Percentiles rank a stretch among this genome's conserved stretches.
Conservation (phyloP, 2,797 vertebrate species). For the Brachymystax lenok region DNA sequence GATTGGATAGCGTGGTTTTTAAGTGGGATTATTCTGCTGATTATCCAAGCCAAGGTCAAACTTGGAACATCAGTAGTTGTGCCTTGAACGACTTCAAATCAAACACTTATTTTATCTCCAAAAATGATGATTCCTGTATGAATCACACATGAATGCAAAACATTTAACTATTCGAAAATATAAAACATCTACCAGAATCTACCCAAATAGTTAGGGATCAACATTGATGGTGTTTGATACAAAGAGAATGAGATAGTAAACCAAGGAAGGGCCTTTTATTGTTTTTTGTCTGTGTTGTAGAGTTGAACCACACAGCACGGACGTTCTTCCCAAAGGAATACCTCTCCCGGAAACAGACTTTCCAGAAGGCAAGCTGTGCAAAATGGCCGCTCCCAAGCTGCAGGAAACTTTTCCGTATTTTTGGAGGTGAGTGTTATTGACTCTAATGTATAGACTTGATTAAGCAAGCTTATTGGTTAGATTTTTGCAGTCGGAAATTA, state of each 20-base stretch:
- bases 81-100: neutral
- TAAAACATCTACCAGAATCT: constrained; percentile 35
- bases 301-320: constrained; percentile 72
- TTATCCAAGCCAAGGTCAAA: constrained; percentile 62
- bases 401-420: constrained; percentile 75
- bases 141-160: neutral
- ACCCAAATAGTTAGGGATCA: constrained; percentile 16
- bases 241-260: neutral
- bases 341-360: constrained; percentile 73
- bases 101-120: neutral
- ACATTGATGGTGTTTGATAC: constrained; percentile 2
- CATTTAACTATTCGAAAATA: neutral
- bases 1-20: constrained; percentile 56
- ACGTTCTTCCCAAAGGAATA: constrained; percentile 78
- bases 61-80: constrained; percentile 24
- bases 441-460: neutral
- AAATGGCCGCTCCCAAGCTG: constrained; percentile 81
- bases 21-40: constrained; percentile 63
- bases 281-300: constrained; percentile 50
- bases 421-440: constrained; percentile 66
- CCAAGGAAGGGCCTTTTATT: neutral
- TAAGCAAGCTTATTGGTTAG: neutral
- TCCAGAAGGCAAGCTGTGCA: constrained; percentile 77
- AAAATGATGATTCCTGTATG: neutral
- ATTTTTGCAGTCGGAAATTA: neutral